A percentile compares a stretch with the other conserved stretches of the same genome.
Conservation (phyloP, 2,888 invertebrate species). For the Papilio gigon region DNA sequence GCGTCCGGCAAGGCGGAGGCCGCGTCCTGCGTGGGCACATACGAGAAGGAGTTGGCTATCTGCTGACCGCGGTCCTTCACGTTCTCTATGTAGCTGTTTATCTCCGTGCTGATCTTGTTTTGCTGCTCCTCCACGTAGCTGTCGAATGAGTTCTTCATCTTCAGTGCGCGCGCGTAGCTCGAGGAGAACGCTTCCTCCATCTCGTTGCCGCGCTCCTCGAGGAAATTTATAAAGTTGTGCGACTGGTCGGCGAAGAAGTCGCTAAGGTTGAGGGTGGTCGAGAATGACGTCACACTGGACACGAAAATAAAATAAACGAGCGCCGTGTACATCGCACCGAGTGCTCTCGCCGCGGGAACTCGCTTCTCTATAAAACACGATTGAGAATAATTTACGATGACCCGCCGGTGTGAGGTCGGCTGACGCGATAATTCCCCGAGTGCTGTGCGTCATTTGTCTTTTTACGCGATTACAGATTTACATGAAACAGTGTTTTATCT, state of each 20-base stretch:
- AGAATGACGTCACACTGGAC: conserved; percentile 2
- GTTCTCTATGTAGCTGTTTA: conserved; percentile 61
- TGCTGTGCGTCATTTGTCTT: conserved; percentile 19
- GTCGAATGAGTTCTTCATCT: conserved; percentile 59
- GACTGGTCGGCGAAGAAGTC: conserved; percentile 41
- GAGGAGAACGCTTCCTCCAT: conserved; percentile 51
- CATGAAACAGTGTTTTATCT: conserved; percentile 26
- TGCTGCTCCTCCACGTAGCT: conserved; percentile 63
- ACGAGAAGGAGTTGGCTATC: conserved; percentile 59
- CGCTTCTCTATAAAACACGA: conserved; percentile 30
- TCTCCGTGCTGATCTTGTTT: conserved; percentile 56
- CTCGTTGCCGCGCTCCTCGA: conserved; percentile 51
- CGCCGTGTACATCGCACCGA: conserved; percentile 18
- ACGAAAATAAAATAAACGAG: conserved; percentile 18
- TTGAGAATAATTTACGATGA: conserved; percentile 16
- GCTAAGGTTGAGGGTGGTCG: conserved; percentile 6
- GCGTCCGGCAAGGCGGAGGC: conserved; percentile 59
- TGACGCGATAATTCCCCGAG: conserved; percentile 20
- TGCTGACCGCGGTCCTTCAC: conserved; percentile 59
- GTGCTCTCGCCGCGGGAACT: conserved; percentile 7
- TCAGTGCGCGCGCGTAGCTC: conserved; percentile 54
- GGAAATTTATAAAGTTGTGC: conserved; percentile 56
- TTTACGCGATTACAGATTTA: conserved; percentile 27
- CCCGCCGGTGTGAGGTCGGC: conserved; percentile 30
- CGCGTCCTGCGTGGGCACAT: conserved; percentile 53